phyloP scores from a whole-genome alignment of 2,888 invertebrate species.

The Minunthozetes semirufus region DNA sequence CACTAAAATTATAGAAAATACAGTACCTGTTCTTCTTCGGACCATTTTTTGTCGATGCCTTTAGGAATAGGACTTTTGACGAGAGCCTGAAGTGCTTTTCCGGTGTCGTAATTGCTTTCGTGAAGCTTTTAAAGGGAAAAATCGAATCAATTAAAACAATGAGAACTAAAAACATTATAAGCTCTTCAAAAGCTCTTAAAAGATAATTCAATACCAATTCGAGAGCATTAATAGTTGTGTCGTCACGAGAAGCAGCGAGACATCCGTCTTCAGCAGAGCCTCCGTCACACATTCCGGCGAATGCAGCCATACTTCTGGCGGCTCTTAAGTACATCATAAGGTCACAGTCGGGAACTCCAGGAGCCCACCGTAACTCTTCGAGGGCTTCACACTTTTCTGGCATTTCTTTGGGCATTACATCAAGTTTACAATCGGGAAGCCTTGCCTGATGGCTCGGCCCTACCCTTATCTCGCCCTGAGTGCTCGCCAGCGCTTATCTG shows the following conservation, averaged over 20 bases:
- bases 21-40: constrained; percentile 79
- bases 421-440: constrained; percentile 48
- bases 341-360: constrained; percentile 88
- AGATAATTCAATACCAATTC: constrained; percentile 63
- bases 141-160: background rate
- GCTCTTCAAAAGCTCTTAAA: too few relatives aligned
- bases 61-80: constrained; percentile 95
- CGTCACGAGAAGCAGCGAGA: constrained; percentile 90
- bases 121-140: constrained; percentile 61
- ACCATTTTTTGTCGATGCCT: constrained; percentile 96
- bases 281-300: constrained; percentile 98
- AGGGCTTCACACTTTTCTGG: constrained; percentile 52
- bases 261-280: constrained; percentile 95
- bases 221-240: constrained; percentile 93
- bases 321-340: constrained; percentile 95
- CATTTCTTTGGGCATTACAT: constrained; percentile 47
- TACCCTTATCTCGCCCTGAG: constrained; percentile 57
- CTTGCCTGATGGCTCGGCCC: constrained; percentile 56
- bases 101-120: constrained; percentile 92
- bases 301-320: constrained; percentile 92
- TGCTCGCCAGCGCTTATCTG: constrained; percentile 51
- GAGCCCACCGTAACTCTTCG: constrained; percentile 90
- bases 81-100: constrained; percentile 87
- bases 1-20: background rate
- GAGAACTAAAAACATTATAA: background rate